Evolutionary conservation across 2,797 vertebrate genomes (phyloP).

Genomic region (Holocentrus rufus): DNA sequence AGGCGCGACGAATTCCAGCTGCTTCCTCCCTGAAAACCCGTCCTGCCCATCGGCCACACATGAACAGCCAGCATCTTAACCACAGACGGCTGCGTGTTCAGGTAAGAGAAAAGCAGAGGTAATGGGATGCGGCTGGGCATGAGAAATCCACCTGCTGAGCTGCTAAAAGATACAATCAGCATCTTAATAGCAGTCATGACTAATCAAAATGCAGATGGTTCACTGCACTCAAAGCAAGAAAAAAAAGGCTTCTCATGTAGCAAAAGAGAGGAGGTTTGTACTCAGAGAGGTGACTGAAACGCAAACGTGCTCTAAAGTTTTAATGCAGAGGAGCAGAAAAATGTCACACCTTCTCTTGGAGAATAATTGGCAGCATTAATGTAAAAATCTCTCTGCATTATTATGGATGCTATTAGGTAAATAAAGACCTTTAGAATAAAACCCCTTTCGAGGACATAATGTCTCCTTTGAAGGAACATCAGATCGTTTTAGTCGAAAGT

Average conservation of each 20-base stretch:
- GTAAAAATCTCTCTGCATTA: too few relatives aligned
- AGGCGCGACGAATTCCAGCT: neutral
- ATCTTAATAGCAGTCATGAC: constrained; percentile 28
- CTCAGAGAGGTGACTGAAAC: neutral
- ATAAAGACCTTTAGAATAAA: too few relatives aligned
- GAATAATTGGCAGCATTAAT: too few relatives aligned
- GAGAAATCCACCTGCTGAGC: neutral
- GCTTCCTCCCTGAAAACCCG: neutral
- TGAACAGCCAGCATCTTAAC: neutral
- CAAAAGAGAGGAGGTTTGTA: too few relatives aligned
- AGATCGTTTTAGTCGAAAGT: too few relatives aligned
- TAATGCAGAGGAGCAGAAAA: too few relatives aligned
- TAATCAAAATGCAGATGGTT: constrained; percentile 27
- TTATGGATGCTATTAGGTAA: too few relatives aligned
- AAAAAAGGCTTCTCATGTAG: neutral
- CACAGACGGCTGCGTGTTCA: rapidly evolving
- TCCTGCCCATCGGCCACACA: neutral
- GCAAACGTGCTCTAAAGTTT: too few relatives aligned
- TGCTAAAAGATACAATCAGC: neutral
- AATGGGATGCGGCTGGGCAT: neutral
- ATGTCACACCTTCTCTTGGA: too few relatives aligned
- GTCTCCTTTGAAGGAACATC: too few relatives aligned
- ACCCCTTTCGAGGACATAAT: too few relatives aligned
- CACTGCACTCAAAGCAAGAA: neutral
- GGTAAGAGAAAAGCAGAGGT: neutral